Evolutionary conservation across 2,797 vertebrate species (phyloP).

Genomic region (Scomberomorus guttatus): DNA sequence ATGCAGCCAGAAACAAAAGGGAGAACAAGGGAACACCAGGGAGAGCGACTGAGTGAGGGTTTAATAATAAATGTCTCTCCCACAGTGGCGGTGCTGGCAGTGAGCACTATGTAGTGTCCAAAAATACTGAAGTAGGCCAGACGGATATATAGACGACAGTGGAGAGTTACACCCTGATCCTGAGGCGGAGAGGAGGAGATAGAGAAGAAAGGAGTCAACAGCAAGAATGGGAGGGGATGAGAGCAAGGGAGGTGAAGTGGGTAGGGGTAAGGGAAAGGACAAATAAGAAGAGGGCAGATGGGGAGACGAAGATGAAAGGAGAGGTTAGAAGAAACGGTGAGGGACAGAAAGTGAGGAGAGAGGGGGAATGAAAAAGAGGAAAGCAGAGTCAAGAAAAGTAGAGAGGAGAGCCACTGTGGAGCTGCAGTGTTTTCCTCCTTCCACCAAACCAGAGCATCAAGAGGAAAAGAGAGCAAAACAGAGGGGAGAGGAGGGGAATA

Average conservation of each 20-base stretch:
- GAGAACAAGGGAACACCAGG: conserved; percentile 44
- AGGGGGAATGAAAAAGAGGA: neutral
- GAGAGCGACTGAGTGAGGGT: conserved; percentile 51
- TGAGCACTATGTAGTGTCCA: conserved; percentile 58
- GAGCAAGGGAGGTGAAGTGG: conserved; percentile 13
- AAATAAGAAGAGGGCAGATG: conserved; percentile 32
- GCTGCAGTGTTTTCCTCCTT: conserved; percentile 35
- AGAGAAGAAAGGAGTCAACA: conserved; percentile 34
- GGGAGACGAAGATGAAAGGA: conserved; percentile 28
- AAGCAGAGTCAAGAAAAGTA: neutral
- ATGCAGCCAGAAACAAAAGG: conserved; percentile 49
- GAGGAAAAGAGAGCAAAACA: conserved; percentile 23
- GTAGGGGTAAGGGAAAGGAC: conserved; percentile 22
- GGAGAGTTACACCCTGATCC: conserved; percentile 57
- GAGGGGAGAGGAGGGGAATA: conserved; percentile 16
- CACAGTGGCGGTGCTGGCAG: conserved; percentile 47
- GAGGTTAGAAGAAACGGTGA: conserved; percentile 16
- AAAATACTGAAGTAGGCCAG: conserved; percentile 80
- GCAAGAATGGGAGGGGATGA: conserved; percentile 32
- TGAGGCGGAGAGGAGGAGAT: conserved; percentile 35
- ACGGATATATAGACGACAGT: conserved; percentile 47
- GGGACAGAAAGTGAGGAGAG: conserved; percentile 14
- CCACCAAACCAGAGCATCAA: conserved; percentile 38
- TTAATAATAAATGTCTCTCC: conserved; percentile 72
- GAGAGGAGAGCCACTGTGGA: conserved; percentile 18